Percentiles rank a stretch among this genome's conserved stretches.
Evolutionary conservation across 2,888 invertebrate species (phyloP).

Genomic region (Frankliniella fusca): DNA sequence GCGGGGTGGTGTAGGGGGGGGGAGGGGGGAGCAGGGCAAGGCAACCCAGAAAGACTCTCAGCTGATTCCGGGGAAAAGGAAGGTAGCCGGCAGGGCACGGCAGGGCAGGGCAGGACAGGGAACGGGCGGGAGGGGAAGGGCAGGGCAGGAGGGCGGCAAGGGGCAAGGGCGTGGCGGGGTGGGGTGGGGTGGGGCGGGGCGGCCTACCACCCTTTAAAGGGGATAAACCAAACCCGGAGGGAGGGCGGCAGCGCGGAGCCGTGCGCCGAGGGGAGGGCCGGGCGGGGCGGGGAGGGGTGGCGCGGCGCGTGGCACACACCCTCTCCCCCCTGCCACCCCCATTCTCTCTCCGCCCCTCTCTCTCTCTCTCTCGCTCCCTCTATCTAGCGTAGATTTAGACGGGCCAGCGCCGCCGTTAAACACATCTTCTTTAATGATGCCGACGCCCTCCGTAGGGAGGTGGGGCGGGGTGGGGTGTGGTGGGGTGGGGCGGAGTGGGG

Average conservation of each 20-base stretch:
- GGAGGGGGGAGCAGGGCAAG: too few relatives aligned
- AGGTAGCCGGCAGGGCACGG: not conserved
- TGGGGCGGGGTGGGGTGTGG: not conserved
- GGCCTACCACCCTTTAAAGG: not conserved
- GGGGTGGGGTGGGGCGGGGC: not conserved
- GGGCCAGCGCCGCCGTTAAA: not conserved
- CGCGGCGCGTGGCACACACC: not conserved
- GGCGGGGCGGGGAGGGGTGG: not conserved
- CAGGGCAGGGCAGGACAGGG: too few relatives aligned
- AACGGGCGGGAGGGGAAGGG: too few relatives aligned
- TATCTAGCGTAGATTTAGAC: too few relatives aligned
- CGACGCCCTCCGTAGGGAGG: not conserved
- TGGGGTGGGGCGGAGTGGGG: not conserved
- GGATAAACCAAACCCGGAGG: not conserved
- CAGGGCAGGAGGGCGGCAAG: too few relatives aligned
- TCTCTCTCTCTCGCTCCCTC: too few relatives aligned
- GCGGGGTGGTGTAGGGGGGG: too few relatives aligned
- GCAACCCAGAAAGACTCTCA: too few relatives aligned
- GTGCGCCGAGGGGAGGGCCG: not conserved
- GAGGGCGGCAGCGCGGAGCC: not conserved
- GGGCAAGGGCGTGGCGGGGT: not conserved
- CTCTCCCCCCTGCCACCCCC: too few relatives aligned
- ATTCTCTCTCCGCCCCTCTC: too few relatives aligned
- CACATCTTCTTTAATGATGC: constrained; percentile 20
- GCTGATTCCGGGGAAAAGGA: not conserved